These are phyloP conservation scores for Fissipunctia ypsillon DNA, from an alignment of 2,888 invertebrate genomes.

Conservation along the genomic window DNA sequence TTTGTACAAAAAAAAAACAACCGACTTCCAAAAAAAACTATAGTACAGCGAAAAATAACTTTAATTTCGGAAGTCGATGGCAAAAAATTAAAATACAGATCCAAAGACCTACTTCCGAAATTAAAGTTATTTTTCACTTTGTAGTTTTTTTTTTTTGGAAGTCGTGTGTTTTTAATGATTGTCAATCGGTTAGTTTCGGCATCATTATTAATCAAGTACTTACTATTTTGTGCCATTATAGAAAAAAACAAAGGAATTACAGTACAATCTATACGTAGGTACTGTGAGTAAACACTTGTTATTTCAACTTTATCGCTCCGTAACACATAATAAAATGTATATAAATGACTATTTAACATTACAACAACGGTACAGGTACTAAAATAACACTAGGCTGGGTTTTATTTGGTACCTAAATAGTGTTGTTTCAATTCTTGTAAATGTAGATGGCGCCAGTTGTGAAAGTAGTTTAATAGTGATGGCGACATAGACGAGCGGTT, in stretches of 20 bases:
- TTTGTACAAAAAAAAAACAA: too few relatives aligned
- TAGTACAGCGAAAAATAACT: too few relatives aligned
- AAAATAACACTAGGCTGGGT: slow-evolving; percentile 64
- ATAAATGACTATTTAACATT: slow-evolving; percentile 63
- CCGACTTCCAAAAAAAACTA: too few relatives aligned
- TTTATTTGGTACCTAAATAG: slow-evolving; percentile 68
- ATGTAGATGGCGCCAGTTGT: slow-evolving; percentile 70
- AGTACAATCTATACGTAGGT: neutral
- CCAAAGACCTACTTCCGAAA: too few relatives aligned
- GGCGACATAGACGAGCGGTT: slow-evolving; percentile 59
- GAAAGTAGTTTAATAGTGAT: slow-evolving; percentile 66
- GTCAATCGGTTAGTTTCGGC: neutral
- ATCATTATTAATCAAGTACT: neutral
- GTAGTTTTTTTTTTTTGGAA: too few relatives aligned
- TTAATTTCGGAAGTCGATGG: too few relatives aligned
- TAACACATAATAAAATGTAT: slow-evolving; percentile 55
- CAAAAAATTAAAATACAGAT: too few relatives aligned
- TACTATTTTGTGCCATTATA: neutral
- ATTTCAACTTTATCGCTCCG: slow-evolving; percentile 55
- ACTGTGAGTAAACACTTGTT: slow-evolving; percentile 42
- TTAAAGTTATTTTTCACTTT: too few relatives aligned
- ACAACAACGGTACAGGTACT: slow-evolving; percentile 62
- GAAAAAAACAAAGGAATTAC: neutral
- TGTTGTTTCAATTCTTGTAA: slow-evolving; percentile 63
- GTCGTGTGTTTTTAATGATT: too few relatives aligned